phyloP scores from a whole-genome alignment of 30 jellyfish, hydroid and myxozoan genomes.

The Aurelia sp. region DNA sequence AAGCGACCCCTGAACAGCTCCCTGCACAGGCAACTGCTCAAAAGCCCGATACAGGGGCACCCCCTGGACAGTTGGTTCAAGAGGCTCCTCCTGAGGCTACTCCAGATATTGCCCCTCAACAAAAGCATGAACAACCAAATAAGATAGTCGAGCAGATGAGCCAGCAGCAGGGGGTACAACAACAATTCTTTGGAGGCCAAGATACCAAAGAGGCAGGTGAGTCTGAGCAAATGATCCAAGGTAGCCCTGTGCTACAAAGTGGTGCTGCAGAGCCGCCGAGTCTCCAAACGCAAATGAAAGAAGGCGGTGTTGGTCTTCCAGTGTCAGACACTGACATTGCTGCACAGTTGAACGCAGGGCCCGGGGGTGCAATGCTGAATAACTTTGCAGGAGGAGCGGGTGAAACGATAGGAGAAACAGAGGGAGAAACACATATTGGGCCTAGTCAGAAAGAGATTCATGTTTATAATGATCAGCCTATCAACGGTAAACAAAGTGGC shows the following conservation, averaged over 20 bases:
- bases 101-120: not conserved
- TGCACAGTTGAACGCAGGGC: no score
- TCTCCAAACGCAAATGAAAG: constrained; percentile 6
- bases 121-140: constrained; percentile 36
- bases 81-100: constrained; percentile 3
- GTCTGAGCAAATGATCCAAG: not conserved
- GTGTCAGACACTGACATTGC: not conserved
- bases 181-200: no score
- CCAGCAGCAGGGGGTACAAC: no score
- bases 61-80: constrained; percentile 2
- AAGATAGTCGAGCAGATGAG: constrained; percentile 32
- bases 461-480: not conserved
- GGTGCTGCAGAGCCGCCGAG: not conserved
- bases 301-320: constrained; percentile 17
- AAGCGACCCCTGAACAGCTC: not conserved
- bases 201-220: no score
- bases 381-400: not conserved
- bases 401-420: constrained; percentile 16
- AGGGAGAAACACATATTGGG: constrained; percentile 16
- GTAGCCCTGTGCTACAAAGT: not conserved
- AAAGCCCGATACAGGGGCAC: not conserved
- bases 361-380: no score
- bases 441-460: constrained; percentile 51
- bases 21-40: not conserved
- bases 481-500: constrained; percentile 6